Evolutionary conservation across 2,113 vertebrate species (phyloP).

Genomic region (Apus apus): DNA sequence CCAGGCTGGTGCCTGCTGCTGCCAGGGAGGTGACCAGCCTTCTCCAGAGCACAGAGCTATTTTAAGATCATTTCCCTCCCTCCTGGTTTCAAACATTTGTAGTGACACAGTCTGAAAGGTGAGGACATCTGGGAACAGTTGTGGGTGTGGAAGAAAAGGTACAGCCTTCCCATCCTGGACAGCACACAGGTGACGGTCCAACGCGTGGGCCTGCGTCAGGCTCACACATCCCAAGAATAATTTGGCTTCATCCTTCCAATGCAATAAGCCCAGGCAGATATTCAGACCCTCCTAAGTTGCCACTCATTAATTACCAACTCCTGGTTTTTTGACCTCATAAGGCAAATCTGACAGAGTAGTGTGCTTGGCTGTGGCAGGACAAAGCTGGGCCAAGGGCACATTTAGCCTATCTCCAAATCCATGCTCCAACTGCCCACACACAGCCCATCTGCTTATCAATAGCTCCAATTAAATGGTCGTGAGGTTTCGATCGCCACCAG

Average conservation of each 20-base stretch:
- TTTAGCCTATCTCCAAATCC: not conserved
- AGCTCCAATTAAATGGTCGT: slow-evolving; percentile 4
- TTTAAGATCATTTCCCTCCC: not conserved
- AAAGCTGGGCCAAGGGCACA: not conserved
- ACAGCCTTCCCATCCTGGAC: not conserved
- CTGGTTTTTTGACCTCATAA: not conserved
- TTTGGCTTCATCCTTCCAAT: not conserved
- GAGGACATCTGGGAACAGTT: not conserved
- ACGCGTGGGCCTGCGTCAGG: not conserved
- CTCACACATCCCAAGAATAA: not conserved
- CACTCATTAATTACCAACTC: not conserved
- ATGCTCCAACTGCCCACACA: not conserved
- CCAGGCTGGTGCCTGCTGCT: not conserved
- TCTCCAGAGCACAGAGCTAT: not conserved
- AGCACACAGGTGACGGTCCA: not conserved
- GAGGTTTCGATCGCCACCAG: not conserved
- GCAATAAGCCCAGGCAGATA: not conserved
- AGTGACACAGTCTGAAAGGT: not conserved
- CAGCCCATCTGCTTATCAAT: slow-evolving; percentile 27
- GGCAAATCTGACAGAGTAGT: not conserved
- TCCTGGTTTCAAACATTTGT: not conserved
- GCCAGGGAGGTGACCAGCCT: not conserved
- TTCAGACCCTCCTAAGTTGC: not conserved
- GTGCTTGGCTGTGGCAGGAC: not conserved
- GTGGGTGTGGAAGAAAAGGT: not conserved